These are phyloP conservation scores for Leucozona laternaria DNA, from an alignment of 2,888 invertebrate genomes.

Conservation along the genomic window DNA sequence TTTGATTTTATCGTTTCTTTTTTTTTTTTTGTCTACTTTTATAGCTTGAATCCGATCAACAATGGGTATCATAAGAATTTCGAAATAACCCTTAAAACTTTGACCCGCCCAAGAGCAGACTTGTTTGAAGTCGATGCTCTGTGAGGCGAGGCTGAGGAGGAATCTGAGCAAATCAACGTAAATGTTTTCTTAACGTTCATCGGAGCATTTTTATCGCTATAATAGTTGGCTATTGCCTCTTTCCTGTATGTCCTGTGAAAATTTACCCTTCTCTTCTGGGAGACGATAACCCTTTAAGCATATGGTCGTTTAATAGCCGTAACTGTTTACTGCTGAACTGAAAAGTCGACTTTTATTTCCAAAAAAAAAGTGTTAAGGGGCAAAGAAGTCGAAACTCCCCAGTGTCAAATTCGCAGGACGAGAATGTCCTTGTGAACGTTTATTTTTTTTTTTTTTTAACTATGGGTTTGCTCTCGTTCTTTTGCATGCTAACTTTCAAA, in stretches of 20 bases:
- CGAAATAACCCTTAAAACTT: constrained; percentile 64
- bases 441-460: constrained; percentile 10
- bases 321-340: constrained; percentile 74
- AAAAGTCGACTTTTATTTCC: constrained; percentile 58
- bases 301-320: constrained; percentile 74
- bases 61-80: constrained; percentile 66
- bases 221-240: constrained; percentile 54
- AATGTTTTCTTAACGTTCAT: constrained; percentile 74
- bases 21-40: constrained; percentile 22
- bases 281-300: constrained; percentile 72
- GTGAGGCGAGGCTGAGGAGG: constrained; percentile 2
- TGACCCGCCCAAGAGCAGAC: constrained; percentile 27
- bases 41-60: constrained; percentile 46
- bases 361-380: constrained; percentile 23
- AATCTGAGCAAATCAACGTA: constrained; percentile 71
- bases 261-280: constrained; percentile 38
- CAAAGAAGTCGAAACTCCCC: constrained; percentile 60
- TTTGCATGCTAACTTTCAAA: constrained; percentile 71
- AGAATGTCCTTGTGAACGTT: constrained; percentile 56
- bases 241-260: constrained; percentile 38
- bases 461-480: constrained; percentile 35
- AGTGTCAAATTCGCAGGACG: constrained; percentile 71
- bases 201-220: constrained; percentile 68
- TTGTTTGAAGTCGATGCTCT: not conserved
- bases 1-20: constrained; percentile 71